Evolutionary conservation across 1,140 invertebrate genomes (phyloP).

Genomic region (Heterodera schachtii): DNA sequence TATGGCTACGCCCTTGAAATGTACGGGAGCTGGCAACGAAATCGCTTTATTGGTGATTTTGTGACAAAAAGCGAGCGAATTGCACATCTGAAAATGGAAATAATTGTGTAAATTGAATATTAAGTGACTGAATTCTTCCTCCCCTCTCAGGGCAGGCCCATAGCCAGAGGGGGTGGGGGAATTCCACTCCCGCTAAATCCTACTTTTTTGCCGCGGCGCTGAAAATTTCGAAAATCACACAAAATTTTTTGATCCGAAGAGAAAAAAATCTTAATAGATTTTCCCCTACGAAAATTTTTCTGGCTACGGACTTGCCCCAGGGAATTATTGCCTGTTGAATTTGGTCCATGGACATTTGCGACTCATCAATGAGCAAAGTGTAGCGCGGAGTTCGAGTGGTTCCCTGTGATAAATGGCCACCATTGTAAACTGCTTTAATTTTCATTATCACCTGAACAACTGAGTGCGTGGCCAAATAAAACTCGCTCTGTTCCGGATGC

Average conservation of each 20-base stretch:
- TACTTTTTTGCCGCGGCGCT: too few species aligned
- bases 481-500: conserved; percentile 38
- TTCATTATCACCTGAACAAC: conserved; percentile 25
- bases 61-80: conserved; percentile 33
- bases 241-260: too few species aligned
- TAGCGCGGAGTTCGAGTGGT: conserved; percentile 42
- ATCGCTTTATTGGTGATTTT: conserved; percentile 45
- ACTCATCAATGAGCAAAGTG: conserved; percentile 38
- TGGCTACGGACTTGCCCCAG: too few species aligned
- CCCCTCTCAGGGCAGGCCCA: too few species aligned
- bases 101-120: too few species aligned
- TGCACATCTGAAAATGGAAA: conserved; percentile 8
- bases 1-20: too few species aligned
- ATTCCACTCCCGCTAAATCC: too few species aligned
- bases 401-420: conserved; percentile 19
- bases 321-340: conserved; percentile 21
- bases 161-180: too few species aligned
- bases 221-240: too few species aligned
- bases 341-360: conserved; percentile 29
- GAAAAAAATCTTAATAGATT: too few species aligned
- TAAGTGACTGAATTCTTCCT: too few species aligned
- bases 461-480: conserved; percentile 38
- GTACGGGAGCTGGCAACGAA: conserved; percentile 35
- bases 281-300: too few species aligned
- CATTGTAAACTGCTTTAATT: not conserved